Conservation (phyloP, 2,113 vertebrate genomes). For the Galbula dea region DNA sequence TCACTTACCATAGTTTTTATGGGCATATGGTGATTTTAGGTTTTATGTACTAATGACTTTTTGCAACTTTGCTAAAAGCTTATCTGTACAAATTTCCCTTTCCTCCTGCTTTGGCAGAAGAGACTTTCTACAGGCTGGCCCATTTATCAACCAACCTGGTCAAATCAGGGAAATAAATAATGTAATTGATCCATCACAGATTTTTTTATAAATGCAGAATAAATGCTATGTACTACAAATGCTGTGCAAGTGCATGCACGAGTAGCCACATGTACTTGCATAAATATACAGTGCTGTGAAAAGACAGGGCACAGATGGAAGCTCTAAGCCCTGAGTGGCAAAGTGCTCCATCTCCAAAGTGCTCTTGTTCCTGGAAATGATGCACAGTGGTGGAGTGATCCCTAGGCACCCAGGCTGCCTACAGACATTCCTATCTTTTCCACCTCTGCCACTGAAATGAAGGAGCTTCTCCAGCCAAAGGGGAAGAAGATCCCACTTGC, state of each 20-base stretch:
- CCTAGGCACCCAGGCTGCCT: not conserved
- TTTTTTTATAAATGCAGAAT: not conserved
- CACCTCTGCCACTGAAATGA: not conserved
- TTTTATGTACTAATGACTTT: slow-evolving; percentile 4
- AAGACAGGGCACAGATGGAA: not conserved
- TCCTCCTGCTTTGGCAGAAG: not conserved
- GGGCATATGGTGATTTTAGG: not conserved
- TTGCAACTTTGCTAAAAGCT: not conserved
- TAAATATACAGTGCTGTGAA: not conserved
- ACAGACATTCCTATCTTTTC: not conserved
- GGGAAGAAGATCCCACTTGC: not conserved
- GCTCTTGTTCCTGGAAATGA: not conserved
- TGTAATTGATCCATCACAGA: not conserved
- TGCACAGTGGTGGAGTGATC: not conserved
- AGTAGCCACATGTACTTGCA: not conserved
- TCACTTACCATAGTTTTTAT: slow-evolving; percentile 19
- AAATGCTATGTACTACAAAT: not conserved
- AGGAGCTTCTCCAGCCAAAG: not conserved
- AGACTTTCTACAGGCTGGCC: not conserved
- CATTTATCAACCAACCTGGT: not conserved
- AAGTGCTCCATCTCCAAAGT: not conserved
- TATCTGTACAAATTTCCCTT: not conserved
- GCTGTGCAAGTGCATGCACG: not conserved
- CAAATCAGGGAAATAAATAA: not conserved
- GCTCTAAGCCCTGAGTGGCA: not conserved